Evolutionary conservation across 2,113 vertebrate species (phyloP).

Genomic region (Vimba vimba): DNA sequence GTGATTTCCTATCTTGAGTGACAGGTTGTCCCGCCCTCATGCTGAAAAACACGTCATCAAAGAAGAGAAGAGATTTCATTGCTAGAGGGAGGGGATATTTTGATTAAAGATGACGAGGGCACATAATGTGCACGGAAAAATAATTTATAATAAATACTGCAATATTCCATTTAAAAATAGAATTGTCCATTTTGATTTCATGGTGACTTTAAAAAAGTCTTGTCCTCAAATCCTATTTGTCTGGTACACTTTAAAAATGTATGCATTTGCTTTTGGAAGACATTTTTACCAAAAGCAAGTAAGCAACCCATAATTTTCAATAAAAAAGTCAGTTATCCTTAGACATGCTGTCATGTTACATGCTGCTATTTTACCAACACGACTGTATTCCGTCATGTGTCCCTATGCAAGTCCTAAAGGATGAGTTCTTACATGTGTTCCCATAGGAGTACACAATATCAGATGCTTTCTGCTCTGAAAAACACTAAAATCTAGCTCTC

Average conservation of each 20-base stretch:
- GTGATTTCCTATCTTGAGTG: too few relatives aligned
- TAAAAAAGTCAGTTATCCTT: neutral
- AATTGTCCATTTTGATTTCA: too few relatives aligned
- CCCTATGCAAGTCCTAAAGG: neutral
- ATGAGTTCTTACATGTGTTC: neutral
- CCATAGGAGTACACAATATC: slow-evolving; percentile 1
- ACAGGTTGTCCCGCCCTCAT: too few relatives aligned
- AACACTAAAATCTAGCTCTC: neutral
- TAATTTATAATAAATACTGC: too few relatives aligned
- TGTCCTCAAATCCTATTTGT: neutral
- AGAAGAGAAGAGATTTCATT: too few relatives aligned
- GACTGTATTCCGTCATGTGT: neutral
- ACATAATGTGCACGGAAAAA: too few relatives aligned
- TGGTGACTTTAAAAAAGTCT: too few relatives aligned
- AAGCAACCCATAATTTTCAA: neutral
- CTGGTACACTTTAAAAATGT: neutral
- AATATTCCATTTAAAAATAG: too few relatives aligned
- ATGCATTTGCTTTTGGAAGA: neutral
- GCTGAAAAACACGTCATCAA: too few relatives aligned
- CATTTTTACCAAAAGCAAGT: neutral
- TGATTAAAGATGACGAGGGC: too few relatives aligned
- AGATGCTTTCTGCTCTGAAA: slow-evolving; percentile 2
- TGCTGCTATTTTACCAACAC: neutral
- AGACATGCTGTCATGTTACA: neutral
- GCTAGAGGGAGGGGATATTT: too few relatives aligned